Percentiles rank a stretch among this genome's conserved stretches.
Evolutionary conservation across 2,113 vertebrate genomes (phyloP).

Genomic region (Columba janthina): DNA sequence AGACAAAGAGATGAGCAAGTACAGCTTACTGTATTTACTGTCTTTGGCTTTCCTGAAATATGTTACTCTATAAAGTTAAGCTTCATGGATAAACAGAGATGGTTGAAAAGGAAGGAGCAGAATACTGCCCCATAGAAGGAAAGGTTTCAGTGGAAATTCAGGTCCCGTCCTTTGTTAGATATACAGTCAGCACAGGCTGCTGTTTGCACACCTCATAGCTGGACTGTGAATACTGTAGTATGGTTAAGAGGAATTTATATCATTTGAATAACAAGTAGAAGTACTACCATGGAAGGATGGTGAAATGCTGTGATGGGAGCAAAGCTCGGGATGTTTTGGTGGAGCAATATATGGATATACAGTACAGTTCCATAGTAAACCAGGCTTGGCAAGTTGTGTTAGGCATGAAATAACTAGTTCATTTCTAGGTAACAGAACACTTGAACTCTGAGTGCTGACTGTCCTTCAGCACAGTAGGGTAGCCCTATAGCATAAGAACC

Average conservation of each 20-base stretch:
- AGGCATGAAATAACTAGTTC: not conserved
- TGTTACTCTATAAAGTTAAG: not conserved
- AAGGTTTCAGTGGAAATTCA: not conserved
- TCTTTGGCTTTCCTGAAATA: not conserved
- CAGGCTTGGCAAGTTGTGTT: not conserved
- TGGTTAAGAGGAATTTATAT: not conserved
- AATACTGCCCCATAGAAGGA: not conserved
- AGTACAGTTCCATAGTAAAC: not conserved
- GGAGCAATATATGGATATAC: not conserved
- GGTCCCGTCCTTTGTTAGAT: not conserved
- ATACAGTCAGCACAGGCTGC: not conserved
- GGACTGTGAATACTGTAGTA: not conserved
- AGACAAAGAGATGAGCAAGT: constrained; percentile 94
- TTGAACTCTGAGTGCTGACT: not conserved
- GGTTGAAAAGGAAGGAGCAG: not conserved
- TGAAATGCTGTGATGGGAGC: not conserved
- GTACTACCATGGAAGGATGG: not conserved
- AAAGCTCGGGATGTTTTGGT: not conserved
- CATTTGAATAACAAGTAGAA: not conserved
- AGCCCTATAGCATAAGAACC: not conserved
- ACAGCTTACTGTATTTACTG: not conserved
- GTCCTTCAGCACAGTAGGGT: not conserved
- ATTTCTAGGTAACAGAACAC: not conserved
- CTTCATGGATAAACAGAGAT: not conserved
- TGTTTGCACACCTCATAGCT: not conserved